phyloP scores from a whole-genome alignment of 2,888 invertebrate species.

The Buathra laborator region DNA sequence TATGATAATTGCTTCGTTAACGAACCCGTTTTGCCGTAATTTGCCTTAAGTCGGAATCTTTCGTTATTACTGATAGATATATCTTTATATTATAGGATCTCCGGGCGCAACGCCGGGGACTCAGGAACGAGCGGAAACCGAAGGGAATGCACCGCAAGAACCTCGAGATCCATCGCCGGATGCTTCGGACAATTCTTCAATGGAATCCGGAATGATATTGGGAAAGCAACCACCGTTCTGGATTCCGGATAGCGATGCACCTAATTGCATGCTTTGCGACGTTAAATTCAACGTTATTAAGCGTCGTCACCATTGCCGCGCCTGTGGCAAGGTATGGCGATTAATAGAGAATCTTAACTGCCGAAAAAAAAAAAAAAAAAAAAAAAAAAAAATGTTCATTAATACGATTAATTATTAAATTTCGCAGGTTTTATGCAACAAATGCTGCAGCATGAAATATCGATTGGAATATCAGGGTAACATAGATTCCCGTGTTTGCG shows the following conservation, averaged over 20 bases:
- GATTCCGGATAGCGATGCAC: conserved; percentile 94
- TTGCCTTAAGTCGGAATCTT: not conserved
- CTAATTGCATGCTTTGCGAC: conserved; percentile 93
- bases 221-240: conserved; percentile 93
- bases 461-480: conserved; percentile 90
- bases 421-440: conserved; percentile 91
- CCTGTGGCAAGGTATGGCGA: conserved; percentile 90
- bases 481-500: conserved; percentile 92
- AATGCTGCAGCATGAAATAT: conserved; percentile 91
- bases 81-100: conserved; percentile 67
- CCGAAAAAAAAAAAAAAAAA: conserved; percentile 17
- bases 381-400: not conserved
- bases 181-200: conserved; percentile 80
- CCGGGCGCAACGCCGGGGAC: conserved; percentile 76
- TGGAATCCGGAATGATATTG: conserved; percentile 85
- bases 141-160: conserved; percentile 71
- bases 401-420: conserved; percentile 25
- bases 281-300: conserved; percentile 93
- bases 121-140: conserved; percentile 74
- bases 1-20: no score
- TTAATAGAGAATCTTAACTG: not conserved
- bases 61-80: not conserved
- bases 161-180: conserved; percentile 79
- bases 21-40: no score
- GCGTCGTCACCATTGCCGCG: conserved; percentile 94